Evolutionary conservation across 2,888 invertebrate genomes (phyloP).

Genomic region (Globia sparganii): DNA sequence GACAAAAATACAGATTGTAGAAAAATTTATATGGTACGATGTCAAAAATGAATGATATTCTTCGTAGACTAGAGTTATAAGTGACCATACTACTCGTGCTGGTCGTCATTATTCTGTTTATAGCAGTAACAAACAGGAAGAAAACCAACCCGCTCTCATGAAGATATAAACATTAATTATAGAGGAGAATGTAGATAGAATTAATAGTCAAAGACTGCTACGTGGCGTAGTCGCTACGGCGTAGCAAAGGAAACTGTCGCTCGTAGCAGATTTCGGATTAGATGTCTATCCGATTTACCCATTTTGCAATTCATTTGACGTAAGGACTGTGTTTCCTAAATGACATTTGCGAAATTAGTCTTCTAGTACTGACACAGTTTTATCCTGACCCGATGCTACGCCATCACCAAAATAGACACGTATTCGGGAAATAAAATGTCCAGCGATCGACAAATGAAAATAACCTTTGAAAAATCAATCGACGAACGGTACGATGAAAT

Average conservation of each 20-base stretch:
- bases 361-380: background rate
- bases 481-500: background rate
- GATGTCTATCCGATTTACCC: background rate
- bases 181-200: background rate
- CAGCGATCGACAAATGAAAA: background rate
- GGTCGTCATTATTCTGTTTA: background rate
- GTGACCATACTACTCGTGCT: background rate
- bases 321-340: background rate
- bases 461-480: background rate
- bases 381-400: background rate
- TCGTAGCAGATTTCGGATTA: slow-evolving; percentile 5
- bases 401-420: background rate
- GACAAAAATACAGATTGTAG: background rate
- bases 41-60: background rate
- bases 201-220: slow-evolving; percentile 26
- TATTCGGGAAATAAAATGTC: slow-evolving; percentile 5
- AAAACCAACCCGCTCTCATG: background rate
- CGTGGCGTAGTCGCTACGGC: slow-evolving; percentile 39
- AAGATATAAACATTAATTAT: background rate
- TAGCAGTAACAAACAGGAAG: background rate
- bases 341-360: slow-evolving; percentile 20
- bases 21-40: background rate
- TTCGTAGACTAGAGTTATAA: background rate
- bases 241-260: slow-evolving; percentile 19
- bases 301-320: slow-evolving; percentile 5